Percentiles rank a stretch among this genome's conserved stretches.
Evolutionary conservation across 92 coral and sea anemone species (phyloP).

Genomic region (Epizoanthus ramosus): DNA sequence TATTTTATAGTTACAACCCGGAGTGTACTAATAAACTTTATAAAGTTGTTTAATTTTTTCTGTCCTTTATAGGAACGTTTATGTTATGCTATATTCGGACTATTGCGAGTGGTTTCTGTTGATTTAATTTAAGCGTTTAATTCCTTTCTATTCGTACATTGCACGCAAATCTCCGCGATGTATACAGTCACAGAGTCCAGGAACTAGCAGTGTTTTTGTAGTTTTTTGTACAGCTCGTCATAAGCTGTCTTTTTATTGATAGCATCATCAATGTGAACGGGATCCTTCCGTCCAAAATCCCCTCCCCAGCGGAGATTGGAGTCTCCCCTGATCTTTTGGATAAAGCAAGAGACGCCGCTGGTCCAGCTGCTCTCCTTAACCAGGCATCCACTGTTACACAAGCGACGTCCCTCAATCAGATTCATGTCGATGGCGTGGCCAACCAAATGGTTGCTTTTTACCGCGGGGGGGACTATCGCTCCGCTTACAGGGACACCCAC

Average conservation of each 20-base stretch:
- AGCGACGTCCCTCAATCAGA: conserved; percentile 21
- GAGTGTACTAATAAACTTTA: no score
- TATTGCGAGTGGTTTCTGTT: no score
- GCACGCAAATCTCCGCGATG: no score
- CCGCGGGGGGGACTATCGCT: conserved; percentile 26
- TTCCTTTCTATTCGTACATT: no score
- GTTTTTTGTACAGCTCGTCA: conserved; percentile 16
- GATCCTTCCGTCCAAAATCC: conserved; percentile 40
- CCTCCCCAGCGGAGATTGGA: conserved; percentile 67
- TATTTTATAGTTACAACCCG: no score
- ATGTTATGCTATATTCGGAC: no score
- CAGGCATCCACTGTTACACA: conserved; percentile 38
- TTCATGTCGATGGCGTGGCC: conserved; percentile 75
- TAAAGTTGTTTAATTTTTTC: no score
- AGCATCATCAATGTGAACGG: conserved; percentile 63
- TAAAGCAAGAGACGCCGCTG: conserved; percentile 50
- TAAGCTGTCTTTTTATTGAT: conserved; percentile 39
- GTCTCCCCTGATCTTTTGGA: conserved; percentile 43
- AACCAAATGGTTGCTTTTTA: conserved; percentile 60
- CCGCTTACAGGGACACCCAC: neutral
- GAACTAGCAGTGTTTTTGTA: conserved; percentile 53
- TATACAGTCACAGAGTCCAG: neutral
- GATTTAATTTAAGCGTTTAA: no score
- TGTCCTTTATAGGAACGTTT: no score
- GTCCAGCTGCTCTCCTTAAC: no score